phyloP scores from a whole-genome alignment of 2,113 vertebrate genomes.

The Ailurus styani region DNA sequence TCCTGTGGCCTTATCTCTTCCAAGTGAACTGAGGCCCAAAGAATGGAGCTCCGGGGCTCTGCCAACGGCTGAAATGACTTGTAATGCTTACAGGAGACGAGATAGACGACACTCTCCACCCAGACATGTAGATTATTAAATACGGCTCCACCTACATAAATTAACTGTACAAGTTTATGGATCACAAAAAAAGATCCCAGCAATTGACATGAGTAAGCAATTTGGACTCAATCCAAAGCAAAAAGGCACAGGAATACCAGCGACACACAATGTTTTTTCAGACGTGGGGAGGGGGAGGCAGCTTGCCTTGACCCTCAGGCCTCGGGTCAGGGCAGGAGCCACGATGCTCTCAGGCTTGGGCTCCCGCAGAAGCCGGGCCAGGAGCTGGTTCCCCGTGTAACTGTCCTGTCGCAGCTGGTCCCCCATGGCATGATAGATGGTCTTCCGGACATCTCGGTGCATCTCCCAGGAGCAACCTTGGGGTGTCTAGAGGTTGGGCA shows the following conservation, averaged over 20 bases:
- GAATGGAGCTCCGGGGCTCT: neutral
- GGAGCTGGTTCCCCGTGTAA: fast-evolving
- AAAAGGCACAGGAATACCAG: neutral
- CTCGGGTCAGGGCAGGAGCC: fast-evolving
- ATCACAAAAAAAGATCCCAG: neutral
- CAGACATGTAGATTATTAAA: neutral
- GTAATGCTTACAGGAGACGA: constrained; percentile 24
- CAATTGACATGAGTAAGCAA: neutral
- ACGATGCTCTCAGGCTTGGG: neutral
- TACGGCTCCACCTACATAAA: neutral
- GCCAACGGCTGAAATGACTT: neutral
- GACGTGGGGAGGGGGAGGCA: fast-evolving
- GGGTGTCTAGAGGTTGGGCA: neutral
- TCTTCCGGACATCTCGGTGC: neutral
- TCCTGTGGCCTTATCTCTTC: neutral
- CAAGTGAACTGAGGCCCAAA: neutral
- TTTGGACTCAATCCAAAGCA: neutral
- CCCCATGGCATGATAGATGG: fast-evolving
- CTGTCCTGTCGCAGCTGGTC: neutral
- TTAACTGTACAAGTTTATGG: neutral
- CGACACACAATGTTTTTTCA: neutral
- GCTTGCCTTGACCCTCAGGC: neutral
- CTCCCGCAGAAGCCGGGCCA: fast-evolving
- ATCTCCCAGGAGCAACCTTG: neutral
- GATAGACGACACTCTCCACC: neutral